phyloP scores from a whole-genome alignment of 2,797 vertebrate genomes.

The Pangasius sanitwongsei region DNA sequence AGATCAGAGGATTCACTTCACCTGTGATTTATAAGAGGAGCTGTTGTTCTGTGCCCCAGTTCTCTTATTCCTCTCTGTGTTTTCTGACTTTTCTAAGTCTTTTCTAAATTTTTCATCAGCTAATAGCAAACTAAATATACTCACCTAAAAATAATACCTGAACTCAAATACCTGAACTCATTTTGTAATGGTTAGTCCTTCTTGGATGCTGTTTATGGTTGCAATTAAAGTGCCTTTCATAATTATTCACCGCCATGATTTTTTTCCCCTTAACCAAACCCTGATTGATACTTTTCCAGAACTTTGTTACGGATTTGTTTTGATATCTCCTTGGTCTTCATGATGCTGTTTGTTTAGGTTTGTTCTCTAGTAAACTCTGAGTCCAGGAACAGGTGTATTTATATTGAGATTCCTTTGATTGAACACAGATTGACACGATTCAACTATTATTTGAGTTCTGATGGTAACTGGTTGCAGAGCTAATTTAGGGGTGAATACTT shows the following conservation, averaged over 20 bases:
- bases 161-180: too few relatives aligned
- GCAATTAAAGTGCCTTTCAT: background rate
- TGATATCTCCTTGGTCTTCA: background rate
- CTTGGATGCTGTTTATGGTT: background rate
- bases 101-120: background rate
- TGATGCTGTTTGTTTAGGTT: background rate
- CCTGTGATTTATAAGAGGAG: conserved; percentile 45
- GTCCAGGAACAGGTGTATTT: background rate
- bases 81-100: background rate
- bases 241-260: background rate
- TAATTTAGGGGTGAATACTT: background rate
- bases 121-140: background rate
- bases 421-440: background rate
- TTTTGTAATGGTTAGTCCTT: too few relatives aligned
- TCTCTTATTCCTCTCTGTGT: conserved; percentile 15
- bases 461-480: background rate
- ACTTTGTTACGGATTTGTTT: background rate
- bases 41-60: conserved; percentile 41
- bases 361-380: too few relatives aligned
- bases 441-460: background rate
- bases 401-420: background rate
- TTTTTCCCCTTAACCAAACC: background rate
- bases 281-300: background rate
- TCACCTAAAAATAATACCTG: background rate
- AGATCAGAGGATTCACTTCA: conserved; percentile 27